phyloP scores from a whole-genome alignment of 2,797 vertebrate species.

The Anniella stebbinsi region DNA sequence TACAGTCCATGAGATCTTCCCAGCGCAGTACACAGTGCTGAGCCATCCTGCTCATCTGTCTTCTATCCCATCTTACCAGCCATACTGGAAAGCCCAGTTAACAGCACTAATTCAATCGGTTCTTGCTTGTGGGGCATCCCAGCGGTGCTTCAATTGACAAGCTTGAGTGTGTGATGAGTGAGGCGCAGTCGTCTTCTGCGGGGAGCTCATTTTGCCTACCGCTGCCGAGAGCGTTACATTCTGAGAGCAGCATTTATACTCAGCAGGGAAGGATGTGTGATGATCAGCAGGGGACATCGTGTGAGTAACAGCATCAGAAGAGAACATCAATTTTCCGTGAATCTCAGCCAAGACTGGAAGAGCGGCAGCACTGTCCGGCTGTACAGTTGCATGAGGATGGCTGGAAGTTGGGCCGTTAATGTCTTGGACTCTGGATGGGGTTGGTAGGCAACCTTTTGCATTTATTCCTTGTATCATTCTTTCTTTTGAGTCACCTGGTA shows the following conservation, averaged over 20 bases:
- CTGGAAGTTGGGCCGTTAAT: neutral
- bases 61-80: neutral
- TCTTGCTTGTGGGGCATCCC: conserved; percentile 2
- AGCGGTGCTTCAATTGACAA: conserved; percentile 19
- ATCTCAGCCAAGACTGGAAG: neutral
- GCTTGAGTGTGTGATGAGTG: conserved; percentile 18
- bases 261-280: conserved; percentile 42
- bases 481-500: neutral
- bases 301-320: conserved; percentile 33
- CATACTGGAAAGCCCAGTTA: conserved; percentile 6
- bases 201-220: conserved; percentile 30
- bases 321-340: conserved; percentile 38
- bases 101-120: neutral
- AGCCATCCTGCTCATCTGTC: neutral
- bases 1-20: neutral
- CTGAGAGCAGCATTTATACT: conserved; percentile 42
- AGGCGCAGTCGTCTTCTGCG: neutral
- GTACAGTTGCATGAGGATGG: no score
- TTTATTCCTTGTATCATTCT: neutral
- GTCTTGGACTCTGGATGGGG: neutral
- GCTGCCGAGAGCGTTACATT: conserved; percentile 31
- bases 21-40: neutral
- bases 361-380: conserved; percentile 6
- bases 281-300: conserved; percentile 42
- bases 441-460: neutral